Evolutionary conservation across 2,888 invertebrate genomes (phyloP), one percentile per base, ranked within the genome.

Genomic region (Synergus umbraculus): DNA sequence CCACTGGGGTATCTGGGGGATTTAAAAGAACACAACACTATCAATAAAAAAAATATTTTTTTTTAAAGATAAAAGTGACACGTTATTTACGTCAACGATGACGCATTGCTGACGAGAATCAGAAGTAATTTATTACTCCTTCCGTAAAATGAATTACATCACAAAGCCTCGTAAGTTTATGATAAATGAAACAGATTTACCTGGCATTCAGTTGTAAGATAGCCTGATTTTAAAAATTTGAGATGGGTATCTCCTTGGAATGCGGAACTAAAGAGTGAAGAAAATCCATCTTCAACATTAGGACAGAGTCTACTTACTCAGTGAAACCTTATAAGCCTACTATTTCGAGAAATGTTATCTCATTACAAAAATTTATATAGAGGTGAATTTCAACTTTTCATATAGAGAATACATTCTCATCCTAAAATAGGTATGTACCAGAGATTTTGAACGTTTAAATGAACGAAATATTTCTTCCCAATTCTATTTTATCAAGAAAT

Each of bases 161-260:
- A 73, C 73, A 73, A 12, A 29, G 54, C 15, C n/a, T 41, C 54
- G 73, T 73, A 41, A 37, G 15, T 73, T 73, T 73, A 37, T 58
- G 73, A 73, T 58, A 73, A 73, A 73, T 73, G 41, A 58, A 73
- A 73, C 54, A 73, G 49, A 54, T 58, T 73, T 73, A 73, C 54
- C 37, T 73, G 73, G 29, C 73, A 58, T n/a, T 37, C 46, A 49
- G 15, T 18, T 58, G 37, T 41, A 41, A 37, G 13, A 10, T 41
- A 54, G n/a, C 54, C 29, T 73, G n/a, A 2, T 73, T 37, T 73
- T 54, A 13, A 22, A 18, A 46, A 12, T 46, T 67, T 15, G 44
- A 22, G 18, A 46, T 44, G 12, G 46, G 4, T 22, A 66, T 66
- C 66, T 44, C 18, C 1, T 43, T 67, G 67, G 67, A 67, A 67